Evolutionary conservation across 1,140 invertebrate species (phyloP), one percentile per base, ranked within the genome.

Genomic region (Lucilia cuprina): DNA sequence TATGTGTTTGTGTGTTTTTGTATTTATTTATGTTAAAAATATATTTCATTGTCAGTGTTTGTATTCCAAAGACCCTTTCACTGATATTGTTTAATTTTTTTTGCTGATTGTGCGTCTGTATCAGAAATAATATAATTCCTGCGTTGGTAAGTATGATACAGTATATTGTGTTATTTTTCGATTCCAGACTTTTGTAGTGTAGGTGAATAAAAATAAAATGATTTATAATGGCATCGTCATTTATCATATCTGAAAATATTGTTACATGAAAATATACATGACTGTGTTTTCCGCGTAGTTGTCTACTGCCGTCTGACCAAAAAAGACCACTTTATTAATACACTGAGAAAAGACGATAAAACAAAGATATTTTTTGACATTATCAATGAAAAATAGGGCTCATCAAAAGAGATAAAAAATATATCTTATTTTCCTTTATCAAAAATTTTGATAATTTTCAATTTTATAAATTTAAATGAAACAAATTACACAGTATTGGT

Each of bases 151-250:
- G 17, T n/a, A 49, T 35, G 19, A 2, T 12, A 8, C 30, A 10
- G 78, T 9, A 7, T 49, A 19, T 50, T 21, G n/a, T n/a, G 14
- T 60, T 5, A 60, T 60, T 60, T 17, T 60, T 7, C 55, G 41
- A 19, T 19, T 12, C 65, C 65, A 70, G 65, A 70, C 65, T 70
- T 25, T 5, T 55, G 19, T 82, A 30, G 14, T 14, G 50, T 82
- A 34, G 7, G 80, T 60, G 80, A 50, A 60, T 34, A 50, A 82
- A 70, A 49, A 49, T 74, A 83, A 83, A 77, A 78, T 83, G 83
- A 83, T 83, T 83, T 83, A 83, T 83, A 74, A 41, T 83, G 9
- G 25, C 50, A 21, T 55, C 41, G 83, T 78, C 83, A 83, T 83
- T 83, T 83, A 83, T 83, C 83, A 83, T 83, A 50, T 83, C n/a